phyloP scores from a whole-genome alignment of 1,140 invertebrate species.

The Eriocheir sinensis region DNA sequence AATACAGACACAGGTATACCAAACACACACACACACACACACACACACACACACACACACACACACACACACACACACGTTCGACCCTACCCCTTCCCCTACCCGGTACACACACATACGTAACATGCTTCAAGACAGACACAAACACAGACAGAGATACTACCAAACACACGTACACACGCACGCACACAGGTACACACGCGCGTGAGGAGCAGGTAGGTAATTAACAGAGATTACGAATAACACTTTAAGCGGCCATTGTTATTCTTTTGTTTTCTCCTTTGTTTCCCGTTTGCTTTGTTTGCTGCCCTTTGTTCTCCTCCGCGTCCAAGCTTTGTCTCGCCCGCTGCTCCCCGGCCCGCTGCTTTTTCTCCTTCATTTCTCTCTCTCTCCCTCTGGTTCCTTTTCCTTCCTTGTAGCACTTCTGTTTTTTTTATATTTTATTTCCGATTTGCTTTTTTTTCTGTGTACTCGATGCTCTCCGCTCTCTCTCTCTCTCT shows the following conservation, averaged over 20 bases:
- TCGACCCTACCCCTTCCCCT: neutral
- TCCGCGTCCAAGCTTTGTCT: neutral
- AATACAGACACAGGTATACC: neutral
- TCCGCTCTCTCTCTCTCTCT: neutral
- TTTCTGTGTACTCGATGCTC: no score
- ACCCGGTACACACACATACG: neutral
- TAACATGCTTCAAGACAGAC: neutral
- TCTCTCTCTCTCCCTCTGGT: neutral
- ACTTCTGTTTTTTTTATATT: neutral
- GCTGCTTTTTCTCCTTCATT: neutral
- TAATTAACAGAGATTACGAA: constrained; percentile 8
- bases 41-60: constrained; percentile 57
- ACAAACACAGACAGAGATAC: neutral
- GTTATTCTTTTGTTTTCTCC: constrained; percentile 17
- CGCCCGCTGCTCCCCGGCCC: neutral
- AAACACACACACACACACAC: neutral
- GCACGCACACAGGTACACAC: neutral
- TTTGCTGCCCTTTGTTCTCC: neutral
- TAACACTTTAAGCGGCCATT: constrained; percentile 1
- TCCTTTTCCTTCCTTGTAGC: neutral
- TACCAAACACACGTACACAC: neutral
- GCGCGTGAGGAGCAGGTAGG: neutral
- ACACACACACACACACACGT: constrained; percentile 62
- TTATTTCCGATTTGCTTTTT: neutral
- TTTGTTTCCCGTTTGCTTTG: neutral